Conservation (phyloP, 2,888 invertebrate species). For the Drosophila buzzatii region DNA sequence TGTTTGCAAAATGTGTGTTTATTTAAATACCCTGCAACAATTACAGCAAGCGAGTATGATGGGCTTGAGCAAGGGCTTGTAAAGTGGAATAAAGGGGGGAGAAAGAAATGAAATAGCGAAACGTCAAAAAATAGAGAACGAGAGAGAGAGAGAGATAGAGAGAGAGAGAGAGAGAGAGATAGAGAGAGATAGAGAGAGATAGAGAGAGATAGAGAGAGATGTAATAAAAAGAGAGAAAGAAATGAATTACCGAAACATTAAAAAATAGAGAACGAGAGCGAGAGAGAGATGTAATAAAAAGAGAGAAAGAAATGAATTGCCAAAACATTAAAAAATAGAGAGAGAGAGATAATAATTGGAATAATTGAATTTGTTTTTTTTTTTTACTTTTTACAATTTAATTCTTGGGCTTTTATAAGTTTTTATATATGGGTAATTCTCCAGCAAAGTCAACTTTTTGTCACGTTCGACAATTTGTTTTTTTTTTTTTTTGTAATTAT, state of each 20-base stretch:
- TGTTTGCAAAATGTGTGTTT: constrained; percentile 12
- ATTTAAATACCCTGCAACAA: constrained; percentile 10
- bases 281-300: no score
- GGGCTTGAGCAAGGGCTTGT: background rate
- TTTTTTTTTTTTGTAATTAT: no score
- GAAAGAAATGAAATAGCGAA: background rate
- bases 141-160: background rate
- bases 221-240: no score
- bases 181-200: background rate
- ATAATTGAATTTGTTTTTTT: no score
- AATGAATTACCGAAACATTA: no score
- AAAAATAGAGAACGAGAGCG: no score
- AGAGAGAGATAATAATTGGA: background rate
- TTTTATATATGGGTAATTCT: no score
- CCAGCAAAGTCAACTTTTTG: no score
- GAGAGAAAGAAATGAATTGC: background rate
- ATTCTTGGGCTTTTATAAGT: no score
- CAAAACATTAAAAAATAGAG: background rate
- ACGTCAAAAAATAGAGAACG: background rate
- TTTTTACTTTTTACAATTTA: no score
- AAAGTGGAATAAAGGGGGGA: background rate
- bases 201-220: background rate
- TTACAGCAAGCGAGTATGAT: background rate
- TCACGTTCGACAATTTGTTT: no score
- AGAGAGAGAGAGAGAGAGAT: background rate